Conservation (phyloP, 2,888 invertebrate species). For the Dynastes tityus region DNA sequence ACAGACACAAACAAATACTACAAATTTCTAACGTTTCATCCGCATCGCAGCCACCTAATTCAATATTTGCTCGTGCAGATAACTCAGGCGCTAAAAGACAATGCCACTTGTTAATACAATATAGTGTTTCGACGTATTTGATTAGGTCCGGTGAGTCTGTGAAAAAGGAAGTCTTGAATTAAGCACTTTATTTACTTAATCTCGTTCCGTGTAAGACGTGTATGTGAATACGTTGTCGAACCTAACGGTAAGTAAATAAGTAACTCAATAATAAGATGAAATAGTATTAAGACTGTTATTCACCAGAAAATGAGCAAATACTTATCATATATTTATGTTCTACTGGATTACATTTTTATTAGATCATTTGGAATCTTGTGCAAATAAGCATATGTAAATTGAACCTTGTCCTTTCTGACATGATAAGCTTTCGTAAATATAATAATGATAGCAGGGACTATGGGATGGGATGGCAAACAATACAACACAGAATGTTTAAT, state of each 20-base stretch:
- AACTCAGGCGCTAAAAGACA: not conserved
- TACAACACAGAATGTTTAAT: too few relatives aligned
- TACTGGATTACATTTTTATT: too few relatives aligned
- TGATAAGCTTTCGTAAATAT: too few relatives aligned
- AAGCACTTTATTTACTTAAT: constrained; percentile 15
- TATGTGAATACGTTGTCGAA: too few relatives aligned
- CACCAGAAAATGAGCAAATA: too few relatives aligned
- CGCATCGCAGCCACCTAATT: not conserved
- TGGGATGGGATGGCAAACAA: too few relatives aligned
- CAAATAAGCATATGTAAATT: too few relatives aligned
- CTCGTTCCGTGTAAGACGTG: not conserved
- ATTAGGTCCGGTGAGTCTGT: not conserved
- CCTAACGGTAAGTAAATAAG: not conserved
- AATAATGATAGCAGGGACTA: too few relatives aligned
- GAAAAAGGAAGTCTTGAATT: constrained; percentile 23
- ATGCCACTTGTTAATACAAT: constrained; percentile 6
- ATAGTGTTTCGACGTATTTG: not conserved
- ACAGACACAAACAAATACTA: not conserved
- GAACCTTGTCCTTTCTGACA: too few relatives aligned
- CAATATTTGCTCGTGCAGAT: constrained; percentile 25
- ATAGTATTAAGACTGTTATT: too few relatives aligned
- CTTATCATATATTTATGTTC: too few relatives aligned
- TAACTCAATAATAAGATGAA: not conserved
- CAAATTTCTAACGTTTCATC: not conserved
- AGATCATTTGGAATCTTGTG: too few relatives aligned